Conservation (phyloP, 1,140 invertebrate species). For the Trachymyrmex septentrionalis region DNA sequence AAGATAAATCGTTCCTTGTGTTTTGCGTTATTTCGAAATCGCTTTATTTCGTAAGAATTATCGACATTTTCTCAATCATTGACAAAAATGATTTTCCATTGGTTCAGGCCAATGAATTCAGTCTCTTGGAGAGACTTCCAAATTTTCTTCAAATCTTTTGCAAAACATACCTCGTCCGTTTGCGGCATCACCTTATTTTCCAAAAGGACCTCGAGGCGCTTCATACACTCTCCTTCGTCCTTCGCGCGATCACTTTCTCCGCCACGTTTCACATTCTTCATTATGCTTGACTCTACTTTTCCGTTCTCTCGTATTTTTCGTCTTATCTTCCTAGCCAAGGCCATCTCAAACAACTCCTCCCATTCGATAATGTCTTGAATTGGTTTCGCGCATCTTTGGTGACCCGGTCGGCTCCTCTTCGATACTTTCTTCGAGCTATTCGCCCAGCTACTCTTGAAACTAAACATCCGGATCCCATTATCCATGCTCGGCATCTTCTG, state of each 20-base stretch:
- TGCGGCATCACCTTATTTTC: conserved; percentile 76
- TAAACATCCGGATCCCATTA: conserved; percentile 34
- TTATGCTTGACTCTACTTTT: conserved; percentile 15
- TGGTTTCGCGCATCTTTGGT: conserved; percentile 74
- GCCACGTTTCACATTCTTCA: not conserved
- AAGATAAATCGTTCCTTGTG: not conserved
- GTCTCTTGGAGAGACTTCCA: not conserved
- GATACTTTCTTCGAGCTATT: conserved; percentile 53
- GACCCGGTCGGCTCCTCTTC: conserved; percentile 25
- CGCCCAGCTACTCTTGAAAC: conserved; percentile 35
- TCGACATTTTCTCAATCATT: not conserved
- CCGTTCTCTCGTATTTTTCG: conserved; percentile 43
- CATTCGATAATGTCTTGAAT: conserved; percentile 84
- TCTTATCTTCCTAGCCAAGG: conserved; percentile 85
- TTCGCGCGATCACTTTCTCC: conserved; percentile 34
- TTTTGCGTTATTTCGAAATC: not conserved
- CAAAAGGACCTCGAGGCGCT: conserved; percentile 81
- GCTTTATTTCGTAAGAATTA: not conserved
- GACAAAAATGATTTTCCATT: not conserved
- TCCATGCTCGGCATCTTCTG: conserved; percentile 56
- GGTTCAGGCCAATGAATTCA: not conserved
- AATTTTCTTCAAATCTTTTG: not conserved
- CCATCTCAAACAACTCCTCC: conserved; percentile 87
- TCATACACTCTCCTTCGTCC: conserved; percentile 75
- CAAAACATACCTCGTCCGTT: conserved; percentile 73